These are phyloP conservation scores for Calephelis perditalis DNA, from an alignment of 2,888 invertebrate species.

Conservation along the genomic window DNA sequence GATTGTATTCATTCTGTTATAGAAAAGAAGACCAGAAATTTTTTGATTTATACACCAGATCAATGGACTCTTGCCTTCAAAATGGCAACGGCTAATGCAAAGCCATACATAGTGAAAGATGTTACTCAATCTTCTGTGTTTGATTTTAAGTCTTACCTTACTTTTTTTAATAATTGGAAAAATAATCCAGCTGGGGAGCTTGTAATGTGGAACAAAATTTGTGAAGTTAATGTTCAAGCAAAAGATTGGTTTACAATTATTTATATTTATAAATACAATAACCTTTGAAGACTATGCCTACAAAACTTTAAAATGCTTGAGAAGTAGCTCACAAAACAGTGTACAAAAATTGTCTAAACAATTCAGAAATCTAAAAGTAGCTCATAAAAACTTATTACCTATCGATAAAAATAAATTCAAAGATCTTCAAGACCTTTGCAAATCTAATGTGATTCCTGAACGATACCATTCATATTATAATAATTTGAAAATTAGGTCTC, in stretches of 20 bases:
- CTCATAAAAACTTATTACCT: neutral
- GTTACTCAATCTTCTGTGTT: neutral
- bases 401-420: neutral
- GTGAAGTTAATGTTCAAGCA: neutral
- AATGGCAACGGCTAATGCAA: no score
- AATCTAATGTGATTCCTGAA: neutral
- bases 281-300: slow-evolving; percentile 1
- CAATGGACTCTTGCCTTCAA: no score
- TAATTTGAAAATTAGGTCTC: neutral
- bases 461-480: neutral
- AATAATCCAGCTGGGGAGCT: no score
- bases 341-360: slow-evolving; percentile 3
- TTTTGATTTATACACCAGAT: slow-evolving; percentile 1
- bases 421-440: no score
- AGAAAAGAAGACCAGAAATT: neutral
- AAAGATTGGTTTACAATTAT: neutral
- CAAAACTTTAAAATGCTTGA: neutral
- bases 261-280: no score
- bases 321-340: neutral
- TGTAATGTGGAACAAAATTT: no score
- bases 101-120: no score
- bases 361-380: neutral
- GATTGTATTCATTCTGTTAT: neutral
- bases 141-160: neutral
- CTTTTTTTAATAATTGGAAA: neutral